These are phyloP conservation scores for Arremon aurantiirostris DNA, from an alignment of 2,797 vertebrate genomes.

Conservation along the genomic window DNA sequence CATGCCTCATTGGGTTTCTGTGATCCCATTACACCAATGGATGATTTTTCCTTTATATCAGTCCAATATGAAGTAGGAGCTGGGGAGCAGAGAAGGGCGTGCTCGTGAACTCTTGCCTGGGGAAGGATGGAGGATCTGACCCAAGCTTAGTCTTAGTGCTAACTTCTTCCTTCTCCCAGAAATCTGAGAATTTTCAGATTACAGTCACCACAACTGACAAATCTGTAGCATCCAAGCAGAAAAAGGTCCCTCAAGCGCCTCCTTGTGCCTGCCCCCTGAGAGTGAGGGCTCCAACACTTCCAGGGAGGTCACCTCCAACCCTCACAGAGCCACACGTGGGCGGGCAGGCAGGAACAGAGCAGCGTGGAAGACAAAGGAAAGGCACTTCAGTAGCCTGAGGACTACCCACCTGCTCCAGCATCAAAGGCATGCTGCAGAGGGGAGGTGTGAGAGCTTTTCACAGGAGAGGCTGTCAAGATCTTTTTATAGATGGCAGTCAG, in stretches of 20 bases:
- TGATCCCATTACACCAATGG: not conserved
- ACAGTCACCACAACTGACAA: not conserved
- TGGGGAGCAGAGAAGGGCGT: not conserved
- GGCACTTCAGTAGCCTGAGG: not conserved
- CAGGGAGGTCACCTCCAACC: not conserved
- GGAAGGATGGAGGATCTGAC: not conserved
- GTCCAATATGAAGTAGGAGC: not conserved
- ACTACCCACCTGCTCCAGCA: not conserved
- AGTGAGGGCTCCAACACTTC: not conserved
- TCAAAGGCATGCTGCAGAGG: not conserved
- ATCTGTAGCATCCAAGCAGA: not conserved
- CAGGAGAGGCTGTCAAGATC: not conserved
- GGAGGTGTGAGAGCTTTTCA: slow-evolving; percentile 32
- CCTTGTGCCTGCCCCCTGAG: fast-evolving
- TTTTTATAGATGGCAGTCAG: not conserved
- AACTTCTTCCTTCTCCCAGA: not conserved
- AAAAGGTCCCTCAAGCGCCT: not conserved
- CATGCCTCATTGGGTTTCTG: not conserved
- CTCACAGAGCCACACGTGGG: fast-evolving
- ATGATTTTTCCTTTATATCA: not conserved
- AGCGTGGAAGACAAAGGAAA: not conserved
- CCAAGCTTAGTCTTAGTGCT: not conserved
- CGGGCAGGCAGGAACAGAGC: fast-evolving
- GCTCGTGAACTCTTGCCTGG: not conserved
- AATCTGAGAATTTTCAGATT: not conserved